Conservation (phyloP, 2,113 vertebrate species). For the Neopipo cinnamomea region DNA sequence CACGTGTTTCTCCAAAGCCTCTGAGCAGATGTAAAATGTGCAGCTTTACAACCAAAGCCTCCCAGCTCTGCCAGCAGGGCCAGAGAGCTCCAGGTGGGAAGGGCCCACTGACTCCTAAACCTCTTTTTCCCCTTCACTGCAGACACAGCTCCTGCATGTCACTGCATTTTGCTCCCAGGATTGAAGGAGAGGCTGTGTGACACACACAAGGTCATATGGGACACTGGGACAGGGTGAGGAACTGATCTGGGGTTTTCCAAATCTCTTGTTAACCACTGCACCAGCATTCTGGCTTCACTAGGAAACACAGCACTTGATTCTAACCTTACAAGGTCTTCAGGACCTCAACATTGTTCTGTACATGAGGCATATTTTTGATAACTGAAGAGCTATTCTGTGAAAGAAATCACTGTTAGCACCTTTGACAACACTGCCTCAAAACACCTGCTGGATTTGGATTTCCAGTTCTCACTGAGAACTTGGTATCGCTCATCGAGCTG, state of each 20-base stretch:
- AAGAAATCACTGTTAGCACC: neutral
- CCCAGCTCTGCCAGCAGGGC: neutral
- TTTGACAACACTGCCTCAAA: neutral
- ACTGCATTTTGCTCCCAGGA: neutral
- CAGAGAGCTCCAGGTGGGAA: neutral
- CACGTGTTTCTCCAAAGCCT: neutral
- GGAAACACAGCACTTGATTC: neutral
- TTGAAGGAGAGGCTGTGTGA: neutral
- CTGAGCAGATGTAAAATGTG: neutral
- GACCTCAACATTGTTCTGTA: neutral
- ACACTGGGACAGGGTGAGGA: neutral
- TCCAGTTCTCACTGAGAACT: neutral
- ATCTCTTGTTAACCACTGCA: neutral
- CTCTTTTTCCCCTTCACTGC: rapidly evolving
- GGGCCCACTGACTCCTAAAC: neutral
- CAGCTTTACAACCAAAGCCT: neutral
- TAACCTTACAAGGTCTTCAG: neutral
- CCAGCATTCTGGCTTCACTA: neutral
- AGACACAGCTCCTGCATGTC: neutral
- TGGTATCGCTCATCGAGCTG: neutral
- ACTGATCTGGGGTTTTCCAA: neutral
- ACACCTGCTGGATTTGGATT: neutral
- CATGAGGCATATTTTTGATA: rapidly evolving
- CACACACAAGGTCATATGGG: rapidly evolving
- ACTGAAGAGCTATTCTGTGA: neutral